A percentile compares a stretch with the other conserved stretches of the same genome.
Conservation (phyloP, 2,113 vertebrate genomes). For the Hiodon tergisus region DNA sequence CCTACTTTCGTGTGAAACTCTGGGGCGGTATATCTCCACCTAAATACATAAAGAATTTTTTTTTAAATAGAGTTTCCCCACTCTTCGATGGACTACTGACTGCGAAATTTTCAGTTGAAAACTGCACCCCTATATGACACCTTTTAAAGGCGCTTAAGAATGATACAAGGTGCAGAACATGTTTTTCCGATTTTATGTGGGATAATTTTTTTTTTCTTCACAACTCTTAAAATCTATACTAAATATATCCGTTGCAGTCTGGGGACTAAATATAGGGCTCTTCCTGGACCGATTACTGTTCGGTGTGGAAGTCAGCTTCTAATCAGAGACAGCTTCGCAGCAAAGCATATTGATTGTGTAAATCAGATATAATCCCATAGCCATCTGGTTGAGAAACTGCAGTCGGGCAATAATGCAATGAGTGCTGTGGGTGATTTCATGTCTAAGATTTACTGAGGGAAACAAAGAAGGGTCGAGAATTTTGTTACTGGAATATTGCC, state of each 20-base stretch:
- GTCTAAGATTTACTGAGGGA: too few relatives aligned
- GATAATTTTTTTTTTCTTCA: not conserved
- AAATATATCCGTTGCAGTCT: slow-evolving; percentile 24
- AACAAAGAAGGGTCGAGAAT: too few relatives aligned
- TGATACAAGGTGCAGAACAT: not conserved
- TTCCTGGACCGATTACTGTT: slow-evolving; percentile 45
- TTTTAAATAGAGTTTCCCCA: not conserved
- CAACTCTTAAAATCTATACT: slow-evolving; percentile 5
- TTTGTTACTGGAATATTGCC: too few relatives aligned
- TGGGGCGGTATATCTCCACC: not conserved
- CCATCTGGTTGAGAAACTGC: not conserved
- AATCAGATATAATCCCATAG: not conserved
- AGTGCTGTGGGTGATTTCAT: not conserved
- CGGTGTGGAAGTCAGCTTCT: slow-evolving; percentile 46
- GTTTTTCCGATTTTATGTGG: not conserved
- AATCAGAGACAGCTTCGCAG: slow-evolving; percentile 20
- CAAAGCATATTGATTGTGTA: not conserved
- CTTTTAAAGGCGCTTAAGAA: too few relatives aligned
- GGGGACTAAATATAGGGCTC: slow-evolving; percentile 60
- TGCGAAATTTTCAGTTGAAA: too few relatives aligned
- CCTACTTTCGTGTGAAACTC: slow-evolving; percentile 44
- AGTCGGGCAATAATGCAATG: not conserved
- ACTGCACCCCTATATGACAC: too few relatives aligned
- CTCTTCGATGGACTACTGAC: too few relatives aligned
- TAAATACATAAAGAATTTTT: not conserved